Percentiles rank a stretch among this genome's conserved stretches.
Evolutionary conservation across 1,140 invertebrate species (phyloP).

Genomic region (Procambarus virginalis): DNA sequence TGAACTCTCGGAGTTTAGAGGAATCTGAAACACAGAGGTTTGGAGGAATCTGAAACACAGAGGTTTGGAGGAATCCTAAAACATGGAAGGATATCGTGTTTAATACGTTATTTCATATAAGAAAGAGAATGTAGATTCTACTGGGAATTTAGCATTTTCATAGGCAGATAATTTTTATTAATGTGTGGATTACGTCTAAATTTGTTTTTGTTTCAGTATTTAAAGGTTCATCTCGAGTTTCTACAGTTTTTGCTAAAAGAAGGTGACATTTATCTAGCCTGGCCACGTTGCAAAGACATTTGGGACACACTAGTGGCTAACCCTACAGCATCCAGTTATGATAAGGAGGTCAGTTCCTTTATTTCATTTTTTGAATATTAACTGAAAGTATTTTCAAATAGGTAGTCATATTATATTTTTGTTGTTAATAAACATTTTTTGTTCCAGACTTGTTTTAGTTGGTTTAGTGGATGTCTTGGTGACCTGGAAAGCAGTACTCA

Average conservation of each 20-base stretch:
- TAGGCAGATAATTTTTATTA: no score
- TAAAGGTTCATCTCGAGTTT: slow-evolving; percentile 76
- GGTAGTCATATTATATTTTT: no score
- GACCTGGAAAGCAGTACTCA: slow-evolving; percentile 77
- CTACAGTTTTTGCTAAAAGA: slow-evolving; percentile 77
- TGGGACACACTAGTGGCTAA: slow-evolving; percentile 76
- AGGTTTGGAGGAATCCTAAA: no score
- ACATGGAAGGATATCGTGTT: no score
- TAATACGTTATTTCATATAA: no score
- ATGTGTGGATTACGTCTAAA: no score
- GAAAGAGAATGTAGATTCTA: no score
- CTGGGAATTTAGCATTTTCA: no score
- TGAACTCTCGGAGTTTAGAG: no score
- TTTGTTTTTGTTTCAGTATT: slow-evolving; percentile 73
- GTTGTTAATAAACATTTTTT: not conserved
- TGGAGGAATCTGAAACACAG: no score
- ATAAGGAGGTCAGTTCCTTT: slow-evolving; percentile 61
- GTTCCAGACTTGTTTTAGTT: slow-evolving; percentile 76
- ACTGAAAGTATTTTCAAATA: not conserved
- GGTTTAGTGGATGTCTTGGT: slow-evolving; percentile 76
- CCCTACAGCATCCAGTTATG: slow-evolving; percentile 73
- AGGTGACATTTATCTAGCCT: slow-evolving; percentile 76
- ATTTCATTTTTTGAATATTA: not conserved
- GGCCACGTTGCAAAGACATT: slow-evolving; percentile 76
- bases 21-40: no score